Evolutionary conservation across 2,113 vertebrate species (phyloP).

Genomic region (Pipa parva): DNA sequence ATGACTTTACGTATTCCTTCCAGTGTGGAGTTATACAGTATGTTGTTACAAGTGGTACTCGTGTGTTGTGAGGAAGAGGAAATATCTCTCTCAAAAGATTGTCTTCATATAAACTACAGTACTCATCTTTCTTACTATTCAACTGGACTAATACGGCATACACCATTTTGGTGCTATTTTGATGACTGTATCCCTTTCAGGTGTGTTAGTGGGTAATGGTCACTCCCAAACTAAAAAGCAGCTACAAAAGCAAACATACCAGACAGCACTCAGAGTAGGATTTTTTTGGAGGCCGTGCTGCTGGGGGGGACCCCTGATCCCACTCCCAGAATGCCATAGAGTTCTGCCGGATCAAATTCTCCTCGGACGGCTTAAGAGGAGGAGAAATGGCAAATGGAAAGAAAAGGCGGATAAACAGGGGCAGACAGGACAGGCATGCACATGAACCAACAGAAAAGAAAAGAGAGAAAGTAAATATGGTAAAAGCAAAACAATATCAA

Average conservation of each 20-base stretch:
- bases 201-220: background rate
- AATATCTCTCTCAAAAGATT: too few relatives aligned
- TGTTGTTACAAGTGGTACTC: too few relatives aligned
- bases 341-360: constrained; percentile 79
- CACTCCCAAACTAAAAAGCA: constrained; percentile 45
- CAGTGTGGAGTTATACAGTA: too few relatives aligned
- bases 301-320: constrained; percentile 79
- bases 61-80: too few relatives aligned
- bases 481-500: constrained; percentile 36
- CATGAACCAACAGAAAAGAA: constrained; percentile 48
- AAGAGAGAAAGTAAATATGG: constrained; percentile 45
- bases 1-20: too few relatives aligned
- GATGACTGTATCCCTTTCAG: too few relatives aligned
- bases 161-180: constrained; percentile 7
- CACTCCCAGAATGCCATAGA: constrained; percentile 92
- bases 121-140: too few relatives aligned
- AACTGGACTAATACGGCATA: background rate
- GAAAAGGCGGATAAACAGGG: constrained; percentile 51
- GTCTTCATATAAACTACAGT: too few relatives aligned
- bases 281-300: constrained; percentile 86
- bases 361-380: constrained; percentile 72
- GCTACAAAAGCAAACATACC: constrained; percentile 74
- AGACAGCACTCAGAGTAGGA: constrained; percentile 89
- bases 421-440: constrained; percentile 69
- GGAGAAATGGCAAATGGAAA: constrained; percentile 51